Conservation (phyloP, 2,797 vertebrate species). For the Acanthurus lineatus region DNA sequence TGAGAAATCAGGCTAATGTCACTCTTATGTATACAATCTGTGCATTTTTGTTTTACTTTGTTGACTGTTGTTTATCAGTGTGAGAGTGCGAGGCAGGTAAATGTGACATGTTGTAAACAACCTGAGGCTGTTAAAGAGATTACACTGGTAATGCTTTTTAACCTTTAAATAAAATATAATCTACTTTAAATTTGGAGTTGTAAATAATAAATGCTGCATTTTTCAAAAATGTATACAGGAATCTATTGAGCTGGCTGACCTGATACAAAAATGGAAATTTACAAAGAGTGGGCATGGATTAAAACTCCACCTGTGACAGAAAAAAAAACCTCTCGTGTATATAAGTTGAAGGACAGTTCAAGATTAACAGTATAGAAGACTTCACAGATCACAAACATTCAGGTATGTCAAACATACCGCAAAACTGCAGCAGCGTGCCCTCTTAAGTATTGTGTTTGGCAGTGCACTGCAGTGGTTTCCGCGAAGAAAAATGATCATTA, state of each 20-base stretch:
- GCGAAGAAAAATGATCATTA: conserved; percentile 85
- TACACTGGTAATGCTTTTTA: conserved; percentile 33
- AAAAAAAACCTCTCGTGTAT: neutral
- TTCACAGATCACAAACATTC: conserved; percentile 60
- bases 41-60: neutral
- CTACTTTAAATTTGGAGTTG: conserved; percentile 32
- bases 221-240: neutral
- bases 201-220: conserved; percentile 39
- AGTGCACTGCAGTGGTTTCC: conserved; percentile 65
- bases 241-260: neutral
- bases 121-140: conserved; percentile 25
- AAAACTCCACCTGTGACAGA: conserved; percentile 5
- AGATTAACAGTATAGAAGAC: conserved; percentile 46
- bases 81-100: conserved; percentile 24
- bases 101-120: conserved; percentile 44
- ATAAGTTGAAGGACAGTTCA: conserved; percentile 48
- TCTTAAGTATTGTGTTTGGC: conserved; percentile 79
- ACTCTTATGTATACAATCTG: neutral
- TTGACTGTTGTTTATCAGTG: conserved; percentile 1
- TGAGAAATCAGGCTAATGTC: neutral
- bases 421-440: conserved; percentile 46
- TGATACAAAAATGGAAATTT: conserved; percentile 3
- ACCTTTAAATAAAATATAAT: conserved; percentile 53
- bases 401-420: conserved; percentile 35
- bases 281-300: conserved; percentile 12